phyloP scores from a whole-genome alignment of 23 tunicate genomes.

The Trididemnum nubilum region DNA sequence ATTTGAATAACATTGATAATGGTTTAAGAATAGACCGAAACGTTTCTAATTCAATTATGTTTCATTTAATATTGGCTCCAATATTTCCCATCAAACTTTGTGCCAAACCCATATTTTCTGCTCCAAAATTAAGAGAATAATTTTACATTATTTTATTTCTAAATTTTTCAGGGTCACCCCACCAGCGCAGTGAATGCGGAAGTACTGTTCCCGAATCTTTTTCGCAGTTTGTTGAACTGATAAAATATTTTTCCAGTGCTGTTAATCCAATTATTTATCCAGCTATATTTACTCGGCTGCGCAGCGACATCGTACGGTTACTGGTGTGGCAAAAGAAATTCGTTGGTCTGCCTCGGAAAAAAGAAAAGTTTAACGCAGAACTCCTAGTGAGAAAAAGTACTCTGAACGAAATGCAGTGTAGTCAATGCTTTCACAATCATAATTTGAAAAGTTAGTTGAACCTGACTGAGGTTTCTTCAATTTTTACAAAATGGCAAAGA shows the following conservation, averaged over 20 bases:
- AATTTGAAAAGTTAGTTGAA: neutral
- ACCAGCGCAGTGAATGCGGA: neutral
- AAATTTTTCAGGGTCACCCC: conserved; percentile 1
- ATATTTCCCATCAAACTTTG: too few species aligned
- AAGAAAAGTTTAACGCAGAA: neutral
- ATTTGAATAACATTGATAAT: too few species aligned
- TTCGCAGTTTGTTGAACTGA: conserved; percentile 51
- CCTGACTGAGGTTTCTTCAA: too few species aligned
- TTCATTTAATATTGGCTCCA: too few species aligned
- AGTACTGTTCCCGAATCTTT: neutral
- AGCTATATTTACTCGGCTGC: conserved; percentile 69
- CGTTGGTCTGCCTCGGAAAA: neutral
- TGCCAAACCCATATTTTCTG: too few species aligned
- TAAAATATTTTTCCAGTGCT: conserved; percentile 53
- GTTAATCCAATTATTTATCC: conserved; percentile 82
- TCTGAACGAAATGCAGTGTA: neutral
- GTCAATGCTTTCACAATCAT: neutral
- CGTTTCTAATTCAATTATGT: too few species aligned
- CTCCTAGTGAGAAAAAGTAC: neutral
- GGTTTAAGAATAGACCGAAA: too few species aligned
- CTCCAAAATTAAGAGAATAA: too few species aligned
- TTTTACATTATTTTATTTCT: too few species aligned
- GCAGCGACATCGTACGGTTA: conserved; percentile 68
- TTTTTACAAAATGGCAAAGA: too few species aligned
- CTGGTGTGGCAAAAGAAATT: conserved; percentile 17